A percentile compares a stretch with the other conserved stretches of the same genome.
Conservation (phyloP, 2,797 vertebrate species). For the Catharus ustulatus region DNA sequence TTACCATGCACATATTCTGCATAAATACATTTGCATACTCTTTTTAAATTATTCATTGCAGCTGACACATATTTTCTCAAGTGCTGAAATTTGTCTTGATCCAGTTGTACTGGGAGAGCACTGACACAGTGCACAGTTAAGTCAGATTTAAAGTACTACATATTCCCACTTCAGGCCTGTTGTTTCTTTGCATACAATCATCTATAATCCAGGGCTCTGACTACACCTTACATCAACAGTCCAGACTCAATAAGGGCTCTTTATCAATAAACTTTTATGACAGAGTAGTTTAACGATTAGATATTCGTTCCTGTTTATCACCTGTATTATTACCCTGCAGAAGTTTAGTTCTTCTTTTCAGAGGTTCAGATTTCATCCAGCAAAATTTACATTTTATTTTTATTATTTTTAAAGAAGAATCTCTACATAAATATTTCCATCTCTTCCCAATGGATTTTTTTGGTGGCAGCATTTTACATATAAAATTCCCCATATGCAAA, state of each 20-base stretch:
- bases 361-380: background rate
- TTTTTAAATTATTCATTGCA: background rate
- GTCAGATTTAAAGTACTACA: background rate
- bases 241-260: background rate
- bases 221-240: background rate
- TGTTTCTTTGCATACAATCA: background rate
- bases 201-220: background rate
- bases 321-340: background rate
- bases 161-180: accelerated
- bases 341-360: background rate
- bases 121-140: background rate
- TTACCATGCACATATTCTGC: background rate
- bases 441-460: background rate
- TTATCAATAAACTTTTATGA: background rate
- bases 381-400: background rate
- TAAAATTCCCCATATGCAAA: background rate
- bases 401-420: background rate
- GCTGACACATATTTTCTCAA: background rate
- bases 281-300: background rate
- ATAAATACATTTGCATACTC: background rate
- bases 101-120: background rate
- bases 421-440: background rate
- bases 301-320: background rate
- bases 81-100: background rate
- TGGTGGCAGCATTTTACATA: background rate